phyloP scores from a whole-genome alignment of 2,113 vertebrate genomes.

The Plectropomus leopardus region DNA sequence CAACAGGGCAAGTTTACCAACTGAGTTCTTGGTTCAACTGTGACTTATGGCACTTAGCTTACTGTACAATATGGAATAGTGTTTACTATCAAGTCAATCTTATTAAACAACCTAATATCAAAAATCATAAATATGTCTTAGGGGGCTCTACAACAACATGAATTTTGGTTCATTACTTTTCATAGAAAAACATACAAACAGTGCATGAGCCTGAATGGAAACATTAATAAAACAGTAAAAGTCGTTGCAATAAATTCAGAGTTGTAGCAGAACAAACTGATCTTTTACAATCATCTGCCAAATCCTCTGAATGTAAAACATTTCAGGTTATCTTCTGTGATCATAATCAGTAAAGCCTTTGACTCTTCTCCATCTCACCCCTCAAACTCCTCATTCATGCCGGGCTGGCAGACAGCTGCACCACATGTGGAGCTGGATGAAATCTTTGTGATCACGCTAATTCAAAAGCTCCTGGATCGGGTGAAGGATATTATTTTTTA shows the following conservation, averaged over 20 bases:
- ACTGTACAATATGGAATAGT: too few species aligned
- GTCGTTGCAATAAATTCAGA: too few species aligned
- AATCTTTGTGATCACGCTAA: slow-evolving; percentile 62
- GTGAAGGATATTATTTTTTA: slow-evolving; percentile 55
- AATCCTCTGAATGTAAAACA: neutral
- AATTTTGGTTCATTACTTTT: too few species aligned
- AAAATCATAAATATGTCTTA: too few species aligned
- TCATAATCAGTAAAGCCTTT: neutral
- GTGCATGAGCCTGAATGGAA: too few species aligned
- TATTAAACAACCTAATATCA: too few species aligned
- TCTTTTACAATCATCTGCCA: neutral
- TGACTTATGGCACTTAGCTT: too few species aligned
- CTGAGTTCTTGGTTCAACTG: too few species aligned
- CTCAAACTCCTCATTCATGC: neutral
- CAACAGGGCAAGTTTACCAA: neutral
- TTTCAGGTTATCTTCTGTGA: neutral
- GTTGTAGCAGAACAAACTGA: neutral
- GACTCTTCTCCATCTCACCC: neutral
- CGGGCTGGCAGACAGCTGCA: neutral
- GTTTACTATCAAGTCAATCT: too few species aligned
- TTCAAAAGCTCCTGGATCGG: slow-evolving; percentile 60
- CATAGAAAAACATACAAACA: too few species aligned
- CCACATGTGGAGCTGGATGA: slow-evolving; percentile 8
- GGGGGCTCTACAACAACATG: too few species aligned
- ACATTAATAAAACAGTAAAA: too few species aligned